Evolutionary conservation across 2,888 invertebrate genomes (phyloP).

Genomic region (Aethes cnicana): DNA sequence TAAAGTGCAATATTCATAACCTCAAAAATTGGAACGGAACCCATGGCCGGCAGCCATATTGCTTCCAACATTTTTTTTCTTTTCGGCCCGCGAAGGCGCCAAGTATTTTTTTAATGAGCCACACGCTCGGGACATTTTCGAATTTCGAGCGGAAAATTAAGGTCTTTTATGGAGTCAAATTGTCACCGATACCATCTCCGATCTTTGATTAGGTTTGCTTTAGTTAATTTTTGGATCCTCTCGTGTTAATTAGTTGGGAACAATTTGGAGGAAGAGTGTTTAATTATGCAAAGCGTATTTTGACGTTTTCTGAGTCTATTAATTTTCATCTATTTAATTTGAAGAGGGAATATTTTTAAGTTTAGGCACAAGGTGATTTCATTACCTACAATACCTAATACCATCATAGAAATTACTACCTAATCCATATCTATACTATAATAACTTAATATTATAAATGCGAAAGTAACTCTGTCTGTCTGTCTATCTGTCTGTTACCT

Average conservation of each 20-base stretch:
- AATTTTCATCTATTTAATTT: too few relatives aligned
- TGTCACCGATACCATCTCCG: constrained; percentile 30
- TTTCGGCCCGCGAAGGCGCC: constrained; percentile 26
- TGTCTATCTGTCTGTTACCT: too few relatives aligned
- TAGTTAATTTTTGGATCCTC: constrained; percentile 23
- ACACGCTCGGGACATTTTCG: constrained; percentile 20
- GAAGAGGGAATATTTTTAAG: too few relatives aligned
- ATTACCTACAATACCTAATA: too few relatives aligned
- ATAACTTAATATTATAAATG: too few relatives aligned
- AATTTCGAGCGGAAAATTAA: constrained; percentile 29
- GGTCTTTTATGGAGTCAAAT: constrained; percentile 31
- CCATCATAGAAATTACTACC: too few relatives aligned
- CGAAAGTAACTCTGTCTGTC: too few relatives aligned
- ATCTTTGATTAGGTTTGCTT: constrained; percentile 26
- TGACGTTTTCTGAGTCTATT: too few relatives aligned
- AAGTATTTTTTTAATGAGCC: constrained; percentile 30
- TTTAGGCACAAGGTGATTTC: too few relatives aligned
- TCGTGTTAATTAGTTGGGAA: constrained; percentile 19
- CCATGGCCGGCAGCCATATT: constrained; percentile 13
- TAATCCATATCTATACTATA: too few relatives aligned
- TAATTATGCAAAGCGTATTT: too few relatives aligned
- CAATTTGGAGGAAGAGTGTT: constrained; percentile 2
- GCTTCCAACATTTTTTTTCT: constrained; percentile 13
- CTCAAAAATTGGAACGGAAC: constrained; percentile 17
- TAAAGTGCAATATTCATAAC: too few relatives aligned